Base-by-base conservation (phyloP, 2,888 invertebrate species). In the Apotomis betuletana region DNA sequence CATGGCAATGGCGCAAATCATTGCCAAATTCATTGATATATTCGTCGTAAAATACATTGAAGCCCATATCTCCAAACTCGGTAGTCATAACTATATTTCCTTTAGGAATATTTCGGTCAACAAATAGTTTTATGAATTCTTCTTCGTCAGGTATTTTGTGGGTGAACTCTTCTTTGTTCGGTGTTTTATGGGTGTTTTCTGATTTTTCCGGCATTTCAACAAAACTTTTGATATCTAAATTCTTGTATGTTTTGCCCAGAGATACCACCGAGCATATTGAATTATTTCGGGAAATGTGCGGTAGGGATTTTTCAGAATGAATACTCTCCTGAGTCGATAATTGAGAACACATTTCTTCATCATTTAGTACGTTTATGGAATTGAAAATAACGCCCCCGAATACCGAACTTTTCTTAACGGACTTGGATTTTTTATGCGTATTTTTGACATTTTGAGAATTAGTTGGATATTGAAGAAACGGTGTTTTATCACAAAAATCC, bases 11-110 rank as follows among this genome's bases (percentile, higher is more conserved):
- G 13, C 76, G 74, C 1, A 75, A 65, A 5, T 76, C 67, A n/a
- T 81, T 79, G 8, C 80, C 74, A 9, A 76, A 38, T 72, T 80
- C 76, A 65, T 85, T 87, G 0, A 87, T 76, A 77, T 81, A 84
- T 46, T 90, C 87, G 0, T 82, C 77, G 77, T 89, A 91, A 68
- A 84, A 85, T 5, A 74, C 55, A 81, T 90, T 85, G 67, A 85
- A 87, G 0, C 91, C 92, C 68, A 90, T 86, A 81, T 92, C 91
- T 1, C 90, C 92, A 9, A 79, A 80, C 54, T 83, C 77, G 0
- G 79, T 80, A 2, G 83, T 81, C 91, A 90, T 91, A 0, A 82
- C 79, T 0, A 83, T 81, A 3, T 73, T 81, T 3, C 9, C 13
- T 51, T 62, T 68, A 36, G 12, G 27, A n/a, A 41, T 44, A n/a